Base-by-base conservation (phyloP, 2,888 invertebrate species). In the Choristoneura rosaceana region DNA sequence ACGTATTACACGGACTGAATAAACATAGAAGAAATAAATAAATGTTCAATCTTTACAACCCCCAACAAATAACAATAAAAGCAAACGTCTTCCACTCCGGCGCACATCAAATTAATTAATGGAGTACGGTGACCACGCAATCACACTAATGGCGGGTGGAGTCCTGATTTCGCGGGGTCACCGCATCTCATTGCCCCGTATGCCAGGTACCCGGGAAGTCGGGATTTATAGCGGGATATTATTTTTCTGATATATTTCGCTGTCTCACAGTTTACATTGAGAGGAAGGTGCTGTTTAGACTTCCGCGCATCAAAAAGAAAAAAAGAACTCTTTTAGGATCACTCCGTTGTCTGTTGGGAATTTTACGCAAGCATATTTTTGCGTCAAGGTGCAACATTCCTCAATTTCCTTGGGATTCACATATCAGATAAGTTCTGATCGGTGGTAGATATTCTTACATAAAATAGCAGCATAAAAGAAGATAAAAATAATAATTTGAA, bases 121-220 rank as follows among this genome's bases (percentile, higher is more conserved):
- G 58, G 17, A 58, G 14, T 9, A 55, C 63, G 38, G 61, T 64
- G 73, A 71, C 69, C 73, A 69, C 74, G 81, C 92, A 91, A 92
- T 92, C 87, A 86, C 90, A 86, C 87, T 90, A 90, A 88, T 86
- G 81, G 83, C 76, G 77, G 74, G 73, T 68, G 59, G 67, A 15
- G 67, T 78, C 79, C 78, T 84, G 86, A 87, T 89, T 86, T 84
- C 78, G 84, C 80, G 87, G 89, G 92, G 91, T 93, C 91, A 87
- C 87, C 84, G 93, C 83, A 89, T 93, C 88, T 82, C 86, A 88
- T 88, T 91, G 89, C 87, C 84, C 64, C 67, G 73, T 55, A 15
- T 52, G 12, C 68, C 73, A 60, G 74, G 74, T 67, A 66, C 70
- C 76, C 73, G 62, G 63, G 25, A 47, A 60, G 43, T 33, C 14